phyloP scores from a whole-genome alignment of 2,888 invertebrate species.

The Empis livida region DNA sequence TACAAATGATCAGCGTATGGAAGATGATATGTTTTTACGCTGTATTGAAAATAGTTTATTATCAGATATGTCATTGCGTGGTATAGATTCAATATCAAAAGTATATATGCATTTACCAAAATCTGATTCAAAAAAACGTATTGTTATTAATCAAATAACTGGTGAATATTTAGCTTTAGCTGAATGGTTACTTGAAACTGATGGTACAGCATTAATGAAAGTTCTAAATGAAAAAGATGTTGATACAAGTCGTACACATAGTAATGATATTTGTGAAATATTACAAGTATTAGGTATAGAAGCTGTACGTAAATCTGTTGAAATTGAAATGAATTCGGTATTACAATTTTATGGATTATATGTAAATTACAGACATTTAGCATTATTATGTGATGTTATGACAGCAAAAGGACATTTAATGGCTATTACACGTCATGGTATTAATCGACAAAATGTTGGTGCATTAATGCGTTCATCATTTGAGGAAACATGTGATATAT shows the following conservation, averaged over 20 bases:
- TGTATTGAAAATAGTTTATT: slow-evolving; percentile 97
- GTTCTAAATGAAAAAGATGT: slow-evolving; percentile 88
- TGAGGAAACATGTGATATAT: slow-evolving; percentile 90
- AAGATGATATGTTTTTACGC: slow-evolving; percentile 91
- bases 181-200: slow-evolving; percentile 96
- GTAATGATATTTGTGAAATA: slow-evolving; percentile 97
- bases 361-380: slow-evolving; percentile 95
- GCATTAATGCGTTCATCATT: slow-evolving; percentile 96
- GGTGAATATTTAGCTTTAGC: slow-evolving; percentile 94
- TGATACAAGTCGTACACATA: slow-evolving; percentile 92
- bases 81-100: slow-evolving; percentile 88
- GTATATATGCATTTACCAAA: slow-evolving; percentile 97
- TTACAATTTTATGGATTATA: slow-evolving; percentile 96
- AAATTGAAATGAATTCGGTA: slow-evolving; percentile 97
- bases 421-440: slow-evolving; percentile 98
- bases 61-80: slow-evolving; percentile 93
- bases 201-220: slow-evolving; percentile 92
- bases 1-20: slow-evolving; percentile 38
- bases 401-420: slow-evolving; percentile 97
- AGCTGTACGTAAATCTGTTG: slow-evolving; percentile 93
- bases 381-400: slow-evolving; percentile 96
- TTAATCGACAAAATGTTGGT: slow-evolving; percentile 90
- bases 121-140: slow-evolving; percentile 89
- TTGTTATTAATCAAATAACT: slow-evolving; percentile 74
- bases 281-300: slow-evolving; percentile 92